Percentiles rank a stretch among this genome's conserved stretches.
Conservation (phyloP, 2,113 vertebrate genomes). For the Seriola quinqueradiata region DNA sequence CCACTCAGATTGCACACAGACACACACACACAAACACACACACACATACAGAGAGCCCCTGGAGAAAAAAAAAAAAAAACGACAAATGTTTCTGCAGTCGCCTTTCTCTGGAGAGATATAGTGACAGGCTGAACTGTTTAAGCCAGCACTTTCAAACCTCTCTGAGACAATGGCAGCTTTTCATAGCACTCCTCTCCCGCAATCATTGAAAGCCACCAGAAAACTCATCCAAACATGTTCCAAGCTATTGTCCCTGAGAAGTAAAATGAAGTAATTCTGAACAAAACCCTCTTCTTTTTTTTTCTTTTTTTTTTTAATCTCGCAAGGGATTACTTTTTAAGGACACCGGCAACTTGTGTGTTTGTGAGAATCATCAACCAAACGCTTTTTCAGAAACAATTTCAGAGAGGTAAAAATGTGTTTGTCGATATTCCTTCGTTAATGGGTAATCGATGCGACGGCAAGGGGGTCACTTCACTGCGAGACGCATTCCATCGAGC, state of each 20-base stretch:
- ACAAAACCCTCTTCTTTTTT: not conserved
- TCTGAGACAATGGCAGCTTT: conserved; percentile 44
- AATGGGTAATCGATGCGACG: conserved; percentile 63
- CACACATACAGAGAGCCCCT: conserved; percentile 29
- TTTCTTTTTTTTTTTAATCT: conserved; percentile 11
- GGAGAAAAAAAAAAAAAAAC: conserved; percentile 19
- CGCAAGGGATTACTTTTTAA: conserved; percentile 19
- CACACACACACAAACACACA: conserved; percentile 23
- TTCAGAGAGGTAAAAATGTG: conserved; percentile 38
- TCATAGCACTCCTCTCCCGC: conserved; percentile 1
- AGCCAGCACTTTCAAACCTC: conserved; percentile 35
- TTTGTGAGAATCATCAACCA: conserved; percentile 30
- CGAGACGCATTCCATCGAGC: conserved; percentile 57
- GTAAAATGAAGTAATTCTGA: not conserved
- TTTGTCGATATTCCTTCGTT: conserved; percentile 65
- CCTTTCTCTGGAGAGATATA: conserved; percentile 32
- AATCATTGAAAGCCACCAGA: not conserved
- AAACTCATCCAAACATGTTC: conserved; percentile 15
- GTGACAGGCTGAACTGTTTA: conserved; percentile 50
- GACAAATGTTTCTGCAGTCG: conserved; percentile 46
- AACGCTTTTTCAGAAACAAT: conserved; percentile 44
- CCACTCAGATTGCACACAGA: conserved; percentile 36
- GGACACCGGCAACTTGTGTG: conserved; percentile 7
- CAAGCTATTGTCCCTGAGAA: not conserved
- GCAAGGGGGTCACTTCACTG: conserved; percentile 52